Conservation (phyloP, 2,888 invertebrate genomes). For the Apotomis turbidana region DNA sequence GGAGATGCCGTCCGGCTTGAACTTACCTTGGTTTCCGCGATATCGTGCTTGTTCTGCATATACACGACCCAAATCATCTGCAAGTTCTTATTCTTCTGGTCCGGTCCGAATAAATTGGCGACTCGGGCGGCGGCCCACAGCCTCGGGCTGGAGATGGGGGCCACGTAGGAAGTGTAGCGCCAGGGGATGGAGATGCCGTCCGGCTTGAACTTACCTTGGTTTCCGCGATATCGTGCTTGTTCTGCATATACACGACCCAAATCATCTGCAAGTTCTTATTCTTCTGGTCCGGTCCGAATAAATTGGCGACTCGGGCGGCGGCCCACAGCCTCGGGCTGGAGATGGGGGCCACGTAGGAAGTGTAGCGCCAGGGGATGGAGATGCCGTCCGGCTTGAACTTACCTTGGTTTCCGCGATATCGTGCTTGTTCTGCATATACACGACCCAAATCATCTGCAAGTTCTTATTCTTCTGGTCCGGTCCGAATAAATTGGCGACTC, state of each 20-base stretch:
- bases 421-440: conserved; percentile 93
- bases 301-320: conserved; percentile 83
- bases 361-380: too few species aligned
- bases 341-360: too few species aligned
- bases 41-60: conserved; percentile 92
- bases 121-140: conserved; percentile 90
- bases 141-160: conserved; percentile 96
- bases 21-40: conserved; percentile 86
- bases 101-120: conserved; percentile 55
- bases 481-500: conserved; percentile 56
- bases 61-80: conserved; percentile 98
- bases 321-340: conserved; percentile 84
- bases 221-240: conserved; percentile 90
- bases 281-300: conserved; percentile 55
- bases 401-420: conserved; percentile 88
- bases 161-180: conserved; percentile 93
- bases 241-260: conserved; percentile 96
- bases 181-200: conserved; percentile 96
- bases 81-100: conserved; percentile 70
- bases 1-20: conserved; percentile 94
- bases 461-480: conserved; percentile 65
- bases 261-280: conserved; percentile 88
- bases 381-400: conserved; percentile 37
- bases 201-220: conserved; percentile 87
- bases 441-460: conserved; percentile 95